Evolutionary conservation across 2,888 invertebrate species (phyloP), one percentile per base, ranked within the genome.

Genomic region (Apocheima hispidaria): DNA sequence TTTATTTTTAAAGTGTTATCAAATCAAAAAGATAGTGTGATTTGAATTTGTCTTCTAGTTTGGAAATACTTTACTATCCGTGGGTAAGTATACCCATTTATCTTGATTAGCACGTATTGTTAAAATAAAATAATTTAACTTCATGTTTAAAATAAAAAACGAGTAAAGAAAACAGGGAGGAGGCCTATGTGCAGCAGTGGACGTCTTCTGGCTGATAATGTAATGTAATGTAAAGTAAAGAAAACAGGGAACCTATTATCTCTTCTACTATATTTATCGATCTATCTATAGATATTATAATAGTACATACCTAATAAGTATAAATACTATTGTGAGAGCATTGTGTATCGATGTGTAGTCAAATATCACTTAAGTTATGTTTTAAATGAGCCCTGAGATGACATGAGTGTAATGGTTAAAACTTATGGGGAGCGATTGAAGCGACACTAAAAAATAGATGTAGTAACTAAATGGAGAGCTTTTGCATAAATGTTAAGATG

Each of bases 161-260:
- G 65, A 70, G 72, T 75, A 74, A 78, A 77, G 69, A 77, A 83
- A 86, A 86, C 84, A 86, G 85, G 86, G 86, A 84, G n/a, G n/a
- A n/a, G n/a, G n/a, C n/a, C n/a, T n/a, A n/a, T n/a, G n/a, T n/a
- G n/a, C n/a, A n/a, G n/a, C n/a, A n/a, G n/a, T n/a, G n/a, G n/a
- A n/a, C n/a, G n/a, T n/a, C n/a, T n/a, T n/a, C n/a, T n/a, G n/a
- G n/a, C n/a, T n/a, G n/a, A n/a, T n/a, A n/a, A n/a, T n/a, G n/a
- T n/a, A n/a, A n/a, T n/a, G n/a, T n/a, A n/a, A n/a, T n/a, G n/a
- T n/a, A n/a, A n/a, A 70, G 72, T 75, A 74, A 78, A 77, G 69
- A 77, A 83, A 86, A 86, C 84, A 86, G 85, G 86, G 86, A 84
- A 78, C 72, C 79, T 78, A 72, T 78, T 75, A 77, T 81, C 68